Evolutionary conservation across 2,888 invertebrate species (phyloP).

Genomic region (Amiota minor): DNA sequence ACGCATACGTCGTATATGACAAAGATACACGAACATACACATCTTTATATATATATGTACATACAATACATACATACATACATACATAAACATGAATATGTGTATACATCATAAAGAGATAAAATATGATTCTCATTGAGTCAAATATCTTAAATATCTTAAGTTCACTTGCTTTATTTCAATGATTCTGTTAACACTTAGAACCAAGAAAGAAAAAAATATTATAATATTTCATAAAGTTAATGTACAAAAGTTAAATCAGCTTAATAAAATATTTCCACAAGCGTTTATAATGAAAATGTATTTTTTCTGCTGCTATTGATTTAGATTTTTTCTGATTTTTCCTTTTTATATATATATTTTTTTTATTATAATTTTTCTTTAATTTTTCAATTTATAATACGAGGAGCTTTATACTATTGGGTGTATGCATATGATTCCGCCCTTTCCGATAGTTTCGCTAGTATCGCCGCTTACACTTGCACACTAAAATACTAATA

Average conservation of each 20-base stretch:
- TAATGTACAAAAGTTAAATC: slow-evolving; percentile 67
- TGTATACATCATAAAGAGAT: too few species aligned
- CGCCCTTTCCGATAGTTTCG: too few species aligned
- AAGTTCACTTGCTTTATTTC: background rate
- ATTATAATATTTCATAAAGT: slow-evolving; percentile 61
- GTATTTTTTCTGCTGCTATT: background rate
- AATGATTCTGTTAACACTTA: background rate
- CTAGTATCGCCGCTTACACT: too few species aligned
- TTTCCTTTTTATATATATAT: background rate
- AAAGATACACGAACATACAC: background rate
- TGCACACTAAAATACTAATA: too few species aligned
- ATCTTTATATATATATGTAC: too few species aligned
- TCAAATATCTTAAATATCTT: background rate
- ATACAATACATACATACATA: too few species aligned
- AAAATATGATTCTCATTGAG: too few species aligned
- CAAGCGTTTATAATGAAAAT: slow-evolving; percentile 18
- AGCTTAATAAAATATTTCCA: slow-evolving; percentile 65
- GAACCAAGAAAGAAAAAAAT: too few species aligned
- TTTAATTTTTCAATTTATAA: too few species aligned
- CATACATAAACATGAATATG: too few species aligned
- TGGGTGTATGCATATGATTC: too few species aligned
- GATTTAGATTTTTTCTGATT: background rate
- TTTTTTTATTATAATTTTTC: background rate
- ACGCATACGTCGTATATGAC: slow-evolving; percentile 50
- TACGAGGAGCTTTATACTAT: too few species aligned